These are phyloP conservation scores for Drosophila insularis DNA, from an alignment of 1,140 invertebrate species.

Conservation along the genomic window DNA sequence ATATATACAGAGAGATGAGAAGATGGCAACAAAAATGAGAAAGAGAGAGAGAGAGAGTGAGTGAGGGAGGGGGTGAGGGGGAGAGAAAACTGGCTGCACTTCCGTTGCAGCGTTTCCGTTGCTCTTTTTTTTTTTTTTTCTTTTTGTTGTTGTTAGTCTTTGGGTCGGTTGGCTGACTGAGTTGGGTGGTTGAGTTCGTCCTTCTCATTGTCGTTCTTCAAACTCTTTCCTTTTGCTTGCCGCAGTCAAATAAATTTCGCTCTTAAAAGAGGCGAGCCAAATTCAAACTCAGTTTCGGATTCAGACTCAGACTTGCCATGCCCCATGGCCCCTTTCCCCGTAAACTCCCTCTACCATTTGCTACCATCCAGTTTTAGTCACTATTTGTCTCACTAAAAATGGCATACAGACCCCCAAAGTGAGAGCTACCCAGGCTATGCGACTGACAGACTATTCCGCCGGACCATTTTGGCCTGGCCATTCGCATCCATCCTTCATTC, in stretches of 20 bases:
- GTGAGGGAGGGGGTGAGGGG: background rate
- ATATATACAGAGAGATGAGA: background rate
- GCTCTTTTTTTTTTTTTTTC: constrained; percentile 11
- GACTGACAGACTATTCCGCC: background rate
- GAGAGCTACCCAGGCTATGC: background rate
- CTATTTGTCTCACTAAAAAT: constrained; percentile 71
- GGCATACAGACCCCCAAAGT: constrained; percentile 47
- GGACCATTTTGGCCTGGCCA: constrained; percentile 43
- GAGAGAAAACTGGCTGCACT: constrained; percentile 60
- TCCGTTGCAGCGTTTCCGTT: constrained; percentile 70
- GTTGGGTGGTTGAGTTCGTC: constrained; percentile 9
- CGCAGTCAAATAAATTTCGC: constrained; percentile 74
- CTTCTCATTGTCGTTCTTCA: constrained; percentile 42
- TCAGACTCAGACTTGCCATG: constrained; percentile 37
- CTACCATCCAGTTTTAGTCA: constrained; percentile 7
- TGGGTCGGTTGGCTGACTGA: constrained; percentile 4
- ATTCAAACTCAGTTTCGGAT: constrained; percentile 44
- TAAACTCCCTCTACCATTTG: background rate
- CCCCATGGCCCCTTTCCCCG: background rate
- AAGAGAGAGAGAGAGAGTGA: background rate
- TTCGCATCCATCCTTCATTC: constrained; percentile 51
- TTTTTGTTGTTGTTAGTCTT: constrained; percentile 19
- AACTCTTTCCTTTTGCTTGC: constrained; percentile 64
- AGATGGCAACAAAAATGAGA: constrained; percentile 22
- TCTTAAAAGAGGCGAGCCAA: constrained; percentile 57